Conservation (phyloP, 2,113 vertebrate species). For the Edolisoma coerulescens region DNA sequence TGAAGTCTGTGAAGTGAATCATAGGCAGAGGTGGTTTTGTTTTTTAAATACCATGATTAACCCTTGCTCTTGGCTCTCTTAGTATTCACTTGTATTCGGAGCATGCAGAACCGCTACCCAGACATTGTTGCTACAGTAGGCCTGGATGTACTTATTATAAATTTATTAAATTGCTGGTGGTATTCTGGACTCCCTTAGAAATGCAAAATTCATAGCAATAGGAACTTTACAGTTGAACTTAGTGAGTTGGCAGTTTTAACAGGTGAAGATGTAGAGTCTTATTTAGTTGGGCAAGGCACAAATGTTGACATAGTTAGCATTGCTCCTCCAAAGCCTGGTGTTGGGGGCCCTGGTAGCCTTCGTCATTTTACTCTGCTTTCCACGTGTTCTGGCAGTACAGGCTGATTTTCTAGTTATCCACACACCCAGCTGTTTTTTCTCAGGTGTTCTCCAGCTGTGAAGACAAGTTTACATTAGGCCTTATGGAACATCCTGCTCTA, state of each 20-base stretch:
- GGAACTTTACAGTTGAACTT: neutral
- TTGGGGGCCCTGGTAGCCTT: neutral
- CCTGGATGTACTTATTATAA: neutral
- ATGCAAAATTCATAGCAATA: neutral
- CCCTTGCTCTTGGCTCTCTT: neutral
- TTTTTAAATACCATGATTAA: neutral
- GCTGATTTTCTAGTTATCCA: neutral
- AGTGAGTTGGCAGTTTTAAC: neutral
- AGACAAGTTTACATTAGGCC: neutral
- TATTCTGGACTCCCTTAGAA: neutral
- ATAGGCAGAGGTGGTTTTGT: neutral
- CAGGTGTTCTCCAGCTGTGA: neutral
- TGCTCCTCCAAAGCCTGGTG: neutral
- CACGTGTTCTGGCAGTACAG: neutral
- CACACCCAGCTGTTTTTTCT: neutral
- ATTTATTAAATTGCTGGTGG: neutral
- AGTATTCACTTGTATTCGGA: neutral
- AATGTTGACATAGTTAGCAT: neutral
- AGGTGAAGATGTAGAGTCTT: neutral
- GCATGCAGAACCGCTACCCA: neutral
- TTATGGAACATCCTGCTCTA: neutral
- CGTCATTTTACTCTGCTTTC: neutral
- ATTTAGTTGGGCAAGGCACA: neutral
- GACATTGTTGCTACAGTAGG: neutral
- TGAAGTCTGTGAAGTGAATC: neutral